These are phyloP conservation scores for Hydrotaea cyrtoneurina DNA, from an alignment of 2,888 invertebrate genomes.

Conservation along the genomic window DNA sequence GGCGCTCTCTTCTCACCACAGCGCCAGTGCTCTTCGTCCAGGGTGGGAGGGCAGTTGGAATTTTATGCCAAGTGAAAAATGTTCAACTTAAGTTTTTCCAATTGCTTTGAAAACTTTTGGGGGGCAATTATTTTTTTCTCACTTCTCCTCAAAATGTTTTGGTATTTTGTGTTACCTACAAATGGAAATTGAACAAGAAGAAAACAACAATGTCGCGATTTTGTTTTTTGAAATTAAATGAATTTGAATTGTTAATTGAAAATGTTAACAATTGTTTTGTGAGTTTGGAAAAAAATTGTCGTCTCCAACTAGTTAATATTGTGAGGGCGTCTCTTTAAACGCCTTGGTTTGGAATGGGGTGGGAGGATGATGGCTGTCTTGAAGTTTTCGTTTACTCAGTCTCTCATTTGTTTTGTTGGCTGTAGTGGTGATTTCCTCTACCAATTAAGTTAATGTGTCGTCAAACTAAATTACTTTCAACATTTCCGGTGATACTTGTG, in stretches of 20 bases:
- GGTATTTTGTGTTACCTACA: not conserved
- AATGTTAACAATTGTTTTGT: not conserved
- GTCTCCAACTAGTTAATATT: too few species aligned
- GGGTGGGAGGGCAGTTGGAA: not conserved
- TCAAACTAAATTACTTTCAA: slow-evolving; percentile 46
- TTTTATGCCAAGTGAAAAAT: not conserved
- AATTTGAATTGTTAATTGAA: slow-evolving; percentile 7
- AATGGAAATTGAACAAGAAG: too few species aligned
- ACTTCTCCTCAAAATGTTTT: not conserved
- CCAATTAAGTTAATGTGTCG: slow-evolving; percentile 53
- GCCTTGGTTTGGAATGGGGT: not conserved
- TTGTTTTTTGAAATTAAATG: not conserved
- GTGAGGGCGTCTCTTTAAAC: too few species aligned
- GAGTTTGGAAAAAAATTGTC: not conserved
- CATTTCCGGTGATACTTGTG: slow-evolving; percentile 33
- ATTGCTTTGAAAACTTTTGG: not conserved
- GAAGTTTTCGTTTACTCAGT: not conserved
- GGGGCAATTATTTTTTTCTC: not conserved
- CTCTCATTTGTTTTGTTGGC: not conserved
- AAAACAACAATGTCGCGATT: not conserved
- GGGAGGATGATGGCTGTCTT: not conserved
- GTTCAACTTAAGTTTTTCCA: not conserved
- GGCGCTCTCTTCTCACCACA: not conserved
- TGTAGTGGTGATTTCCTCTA: slow-evolving; percentile 43
- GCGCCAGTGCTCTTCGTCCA: not conserved